Percentiles rank a stretch among this genome's conserved stretches.
phyloP scores from a whole-genome alignment of 2,888 invertebrate genomes.

The Nowickia ferox region DNA sequence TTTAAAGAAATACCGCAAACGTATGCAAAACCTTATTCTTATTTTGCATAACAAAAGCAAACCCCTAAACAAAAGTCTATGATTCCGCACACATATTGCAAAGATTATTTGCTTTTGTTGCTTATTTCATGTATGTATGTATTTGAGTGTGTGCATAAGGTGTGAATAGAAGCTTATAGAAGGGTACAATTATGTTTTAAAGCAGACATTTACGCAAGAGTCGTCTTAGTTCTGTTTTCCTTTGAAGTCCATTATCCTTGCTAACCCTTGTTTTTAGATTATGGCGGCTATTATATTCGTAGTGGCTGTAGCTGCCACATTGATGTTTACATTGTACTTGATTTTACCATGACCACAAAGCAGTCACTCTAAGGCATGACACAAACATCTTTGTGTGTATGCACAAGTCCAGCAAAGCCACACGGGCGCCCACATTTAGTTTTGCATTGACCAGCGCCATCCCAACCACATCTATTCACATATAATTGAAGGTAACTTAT shows the following conservation, averaged over 20 bases:
- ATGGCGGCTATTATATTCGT: constrained; percentile 1
- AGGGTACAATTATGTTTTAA: not conserved
- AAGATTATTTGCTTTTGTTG: too few relatives aligned
- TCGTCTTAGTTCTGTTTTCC: constrained; percentile 8
- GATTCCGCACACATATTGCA: too few relatives aligned
- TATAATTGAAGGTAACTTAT: constrained; percentile 56
- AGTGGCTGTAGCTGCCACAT: constrained; percentile 11
- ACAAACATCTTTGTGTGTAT: constrained; percentile 2
- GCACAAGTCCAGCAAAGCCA: not conserved
- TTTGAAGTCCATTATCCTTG: constrained; percentile 47
- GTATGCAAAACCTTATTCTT: too few relatives aligned
- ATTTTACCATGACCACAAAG: not conserved
- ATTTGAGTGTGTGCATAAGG: too few relatives aligned
- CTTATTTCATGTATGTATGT: too few relatives aligned
- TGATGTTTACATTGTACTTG: not conserved
- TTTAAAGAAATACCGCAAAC: too few relatives aligned
- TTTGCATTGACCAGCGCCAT: not conserved
- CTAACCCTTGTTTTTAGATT: constrained; percentile 45
- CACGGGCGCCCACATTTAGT: not conserved
- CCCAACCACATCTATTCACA: not conserved
- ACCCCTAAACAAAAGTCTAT: too few relatives aligned
- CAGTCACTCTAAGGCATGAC: not conserved
- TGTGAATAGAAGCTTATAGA: too few relatives aligned
- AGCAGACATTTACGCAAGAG: not conserved
- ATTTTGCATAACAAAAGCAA: too few relatives aligned